Base-by-base conservation (phyloP, 2,888 invertebrate species). In the Plusia festucae region DNA sequence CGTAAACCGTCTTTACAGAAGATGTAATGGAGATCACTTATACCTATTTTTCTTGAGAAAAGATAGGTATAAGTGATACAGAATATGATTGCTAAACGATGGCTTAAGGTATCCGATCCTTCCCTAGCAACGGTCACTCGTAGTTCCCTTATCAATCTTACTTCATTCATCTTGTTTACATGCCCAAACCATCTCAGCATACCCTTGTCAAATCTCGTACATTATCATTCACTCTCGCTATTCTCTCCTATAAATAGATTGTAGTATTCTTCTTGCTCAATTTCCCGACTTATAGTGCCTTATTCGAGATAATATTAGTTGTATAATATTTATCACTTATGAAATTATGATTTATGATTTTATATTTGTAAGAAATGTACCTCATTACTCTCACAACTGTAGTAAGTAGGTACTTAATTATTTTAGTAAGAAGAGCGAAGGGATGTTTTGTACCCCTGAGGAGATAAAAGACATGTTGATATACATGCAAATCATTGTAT, bases 71-170 rank as follows among this genome's bases (percentile, higher is more conserved):
- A 1, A n/a, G 5, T 6, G 6, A 34, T 5, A 30, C 30, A 30
- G n/a, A 40, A n/a, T 40, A 40, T 40, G 40, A 40, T 30, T 30
- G 30, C 9, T 30, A 30, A 24, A 30, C 9, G 9, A 30, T n/a
- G n/a, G 15, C n/a, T 40, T 6, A n/a, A 40, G n/a, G n/a, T 40
- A 15, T n/a, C 30, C 8, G 8, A 30, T 34, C 15, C 40, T 40
- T n/a, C 7, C 40, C n/a, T n/a, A 40, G 40, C 40, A 40, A 40
- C 30, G 30, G 30, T 7, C 40, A 40, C 15, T 40, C 40, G 34
- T 40, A 40, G 40, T 40, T n/a, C 40, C 40, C 40, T 40, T 40
- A 40, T 40, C 40, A 40, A 40, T 40, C 40, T 40, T 40, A 40
- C 40, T 40, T 40, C 40, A 40, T 40, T 40, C 40, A 40, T 40